Base-by-base conservation (phyloP, 1,140 invertebrate genomes). In the Brachystomella parvula region DNA sequence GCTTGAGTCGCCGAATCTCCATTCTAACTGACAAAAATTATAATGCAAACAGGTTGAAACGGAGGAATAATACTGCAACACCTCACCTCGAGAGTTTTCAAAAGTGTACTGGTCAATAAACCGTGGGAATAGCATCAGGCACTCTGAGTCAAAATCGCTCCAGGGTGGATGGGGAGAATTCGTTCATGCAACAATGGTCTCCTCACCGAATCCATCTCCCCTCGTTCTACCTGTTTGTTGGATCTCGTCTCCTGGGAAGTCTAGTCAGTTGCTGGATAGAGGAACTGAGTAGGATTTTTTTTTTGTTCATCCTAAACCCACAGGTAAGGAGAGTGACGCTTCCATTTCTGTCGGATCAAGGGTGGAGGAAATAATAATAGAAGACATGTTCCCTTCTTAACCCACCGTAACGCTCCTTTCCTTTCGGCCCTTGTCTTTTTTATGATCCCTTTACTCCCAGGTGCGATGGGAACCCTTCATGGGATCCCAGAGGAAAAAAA, bases 71-170 rank as follows among this genome's bases (percentile, higher is more conserved):
- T n/a, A n/a, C n/a, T n/a, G n/a, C n/a, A n/a, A n/a, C n/a, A n/a
- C 49, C 49, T 9, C 49, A 17, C 24, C 9, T 12, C 15, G 12
- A 9, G 49, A 53, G 49, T 15, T 67, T 61, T 63, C 68, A n/a
- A 59, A 70, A 61, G 61, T 47, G 65, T 64, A 69, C 71, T 73
- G 71, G 71, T 73, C 71, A 73, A 73, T 70, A 73, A 73, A 73
- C 71, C 71, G 71, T 73, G 71, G 68, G 71, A 73, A 68, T 66
- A 63, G 33, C 26, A 35, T 62, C 9, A 44, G n/a, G n/a, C 9
- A n/a, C 39, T n/a, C 57, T 29, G 57, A 59, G 26, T 29, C 57
- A 59, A 59, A 28, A 59, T 6, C 12, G 57, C 30, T 59, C 57
- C 57, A 59, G 30, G 30, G 57, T 21, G 21, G 30, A 59, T 15